A percentile compares a stretch with the other conserved stretches of the same genome.
Conservation (phyloP, 2,888 invertebrate genomes). For the Tiliacea citrago region DNA sequence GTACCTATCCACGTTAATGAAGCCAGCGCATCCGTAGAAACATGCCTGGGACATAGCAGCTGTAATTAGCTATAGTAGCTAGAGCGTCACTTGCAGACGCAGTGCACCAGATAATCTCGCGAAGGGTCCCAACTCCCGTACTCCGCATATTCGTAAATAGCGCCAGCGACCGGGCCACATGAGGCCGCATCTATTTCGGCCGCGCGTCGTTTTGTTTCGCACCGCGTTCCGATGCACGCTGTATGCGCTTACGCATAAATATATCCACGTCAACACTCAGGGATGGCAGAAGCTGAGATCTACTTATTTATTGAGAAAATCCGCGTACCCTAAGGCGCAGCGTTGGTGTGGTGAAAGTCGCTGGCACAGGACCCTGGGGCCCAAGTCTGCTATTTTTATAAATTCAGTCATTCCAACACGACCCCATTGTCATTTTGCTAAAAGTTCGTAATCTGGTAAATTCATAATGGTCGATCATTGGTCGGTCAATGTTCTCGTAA, state of each 20-base stretch:
- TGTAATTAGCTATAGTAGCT: constrained; percentile 49
- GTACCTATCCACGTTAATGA: constrained; percentile 1
- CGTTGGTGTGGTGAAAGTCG: not conserved
- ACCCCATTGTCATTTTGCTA: too few species aligned
- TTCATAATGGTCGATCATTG: too few species aligned
- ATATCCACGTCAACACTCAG: constrained; percentile 68
- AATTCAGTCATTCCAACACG: too few species aligned
- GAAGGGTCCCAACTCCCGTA: constrained; percentile 49
- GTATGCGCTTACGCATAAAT: constrained; percentile 74
- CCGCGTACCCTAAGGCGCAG: not conserved
- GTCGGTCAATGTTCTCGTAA: too few species aligned
- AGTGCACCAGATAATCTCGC: constrained; percentile 49
- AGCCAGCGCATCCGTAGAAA: constrained; percentile 11
- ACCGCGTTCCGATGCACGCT: constrained; percentile 65
- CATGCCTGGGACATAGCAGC: constrained; percentile 35
- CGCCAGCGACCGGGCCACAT: constrained; percentile 63
- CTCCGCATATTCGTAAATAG: constrained; percentile 64
- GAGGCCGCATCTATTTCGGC: constrained; percentile 74
- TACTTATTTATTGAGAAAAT: not conserved
- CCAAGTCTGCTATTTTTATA: too few species aligned
- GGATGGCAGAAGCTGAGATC: constrained; percentile 58
- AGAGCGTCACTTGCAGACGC: constrained; percentile 39
- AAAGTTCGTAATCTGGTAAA: too few species aligned
- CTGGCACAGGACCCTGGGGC: too few species aligned
- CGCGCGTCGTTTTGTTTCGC: constrained; percentile 71